A percentile compares a stretch with the other conserved stretches of the same genome.
Conservation (phyloP, 2,888 invertebrate genomes). For the Diarsia brunnea region DNA sequence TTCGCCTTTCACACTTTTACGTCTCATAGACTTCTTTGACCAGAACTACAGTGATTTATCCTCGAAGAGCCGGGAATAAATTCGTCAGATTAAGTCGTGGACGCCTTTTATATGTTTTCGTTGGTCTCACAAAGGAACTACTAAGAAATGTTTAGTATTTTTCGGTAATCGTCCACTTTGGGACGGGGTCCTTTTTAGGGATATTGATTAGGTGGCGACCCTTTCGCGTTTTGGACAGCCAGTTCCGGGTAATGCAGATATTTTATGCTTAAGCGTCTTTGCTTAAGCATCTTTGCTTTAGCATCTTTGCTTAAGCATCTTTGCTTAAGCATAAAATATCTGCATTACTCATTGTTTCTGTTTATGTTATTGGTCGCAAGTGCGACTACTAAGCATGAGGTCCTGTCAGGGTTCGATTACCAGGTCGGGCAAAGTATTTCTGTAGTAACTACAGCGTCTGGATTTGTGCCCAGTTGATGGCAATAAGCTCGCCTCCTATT, state of each 20-base stretch:
- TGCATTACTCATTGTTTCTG: too few relatives aligned
- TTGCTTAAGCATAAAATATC: too few relatives aligned
- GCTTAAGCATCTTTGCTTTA: too few relatives aligned
- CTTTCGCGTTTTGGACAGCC: constrained; percentile 24
- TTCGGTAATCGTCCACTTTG: constrained; percentile 53
- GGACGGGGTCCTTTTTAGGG: constrained; percentile 33
- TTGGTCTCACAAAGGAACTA: constrained; percentile 62
- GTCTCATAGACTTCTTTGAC: constrained; percentile 75
- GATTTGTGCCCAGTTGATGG: background rate
- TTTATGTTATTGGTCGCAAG: background rate
- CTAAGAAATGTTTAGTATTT: constrained; percentile 64
- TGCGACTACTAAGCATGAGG: background rate
- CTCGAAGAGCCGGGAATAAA: constrained; percentile 72
- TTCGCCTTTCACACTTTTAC: constrained; percentile 76
- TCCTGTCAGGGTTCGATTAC: too few relatives aligned
- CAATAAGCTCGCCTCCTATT: background rate
- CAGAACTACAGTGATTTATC: constrained; percentile 73
- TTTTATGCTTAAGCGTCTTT: background rate
- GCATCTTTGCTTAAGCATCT: background rate
- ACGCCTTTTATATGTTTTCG: constrained; percentile 63
- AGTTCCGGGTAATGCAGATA: constrained; percentile 19
- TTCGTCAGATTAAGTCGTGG: constrained; percentile 72
- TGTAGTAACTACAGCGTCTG: too few relatives aligned
- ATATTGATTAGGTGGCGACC: constrained; percentile 53
- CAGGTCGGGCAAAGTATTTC: background rate